A percentile compares a stretch with the other conserved stretches of the same genome.
Conservation (phyloP, 1,140 invertebrate species). For the Araneus ventricosus region DNA sequence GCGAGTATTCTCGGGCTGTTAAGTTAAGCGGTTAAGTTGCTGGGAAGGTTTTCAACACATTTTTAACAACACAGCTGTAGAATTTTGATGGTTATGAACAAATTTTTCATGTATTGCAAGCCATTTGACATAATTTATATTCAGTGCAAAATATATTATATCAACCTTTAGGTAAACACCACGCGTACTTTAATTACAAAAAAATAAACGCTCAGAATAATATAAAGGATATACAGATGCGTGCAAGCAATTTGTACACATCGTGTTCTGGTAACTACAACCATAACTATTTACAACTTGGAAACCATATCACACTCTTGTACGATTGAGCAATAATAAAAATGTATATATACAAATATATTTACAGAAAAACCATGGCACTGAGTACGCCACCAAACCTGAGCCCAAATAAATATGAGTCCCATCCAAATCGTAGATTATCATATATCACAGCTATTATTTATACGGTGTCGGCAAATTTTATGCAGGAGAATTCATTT, state of each 20-base stretch:
- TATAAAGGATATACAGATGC: slow-evolving; percentile 33
- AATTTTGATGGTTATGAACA: no score
- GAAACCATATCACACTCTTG: slow-evolving; percentile 61
- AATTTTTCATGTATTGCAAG: background rate
- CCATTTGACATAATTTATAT: slow-evolving; percentile 2
- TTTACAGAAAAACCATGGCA: slow-evolving; percentile 58
- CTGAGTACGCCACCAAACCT: slow-evolving; percentile 47
- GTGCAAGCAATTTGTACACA: slow-evolving; percentile 48
- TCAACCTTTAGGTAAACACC: slow-evolving; percentile 15
- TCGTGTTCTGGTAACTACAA: slow-evolving; percentile 45
- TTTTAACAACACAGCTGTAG: no score
- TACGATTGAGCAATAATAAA: slow-evolving; percentile 64
- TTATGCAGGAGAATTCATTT: background rate
- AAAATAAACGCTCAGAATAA: slow-evolving; percentile 52
- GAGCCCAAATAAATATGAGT: slow-evolving; percentile 51
- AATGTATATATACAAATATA: slow-evolving; percentile 59
- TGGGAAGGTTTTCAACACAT: no score
- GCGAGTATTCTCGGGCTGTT: no score
- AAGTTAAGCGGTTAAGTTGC: no score
- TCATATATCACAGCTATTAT: slow-evolving; percentile 56
- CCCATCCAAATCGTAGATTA: background rate
- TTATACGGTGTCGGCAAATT: slow-evolving; percentile 12
- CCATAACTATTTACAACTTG: slow-evolving; percentile 53
- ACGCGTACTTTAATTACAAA: background rate
- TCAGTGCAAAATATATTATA: slow-evolving; percentile 44